These are phyloP conservation scores for Ptilonorhynchus violaceus DNA, from an alignment of 2,113 vertebrate species.

Conservation along the genomic window DNA sequence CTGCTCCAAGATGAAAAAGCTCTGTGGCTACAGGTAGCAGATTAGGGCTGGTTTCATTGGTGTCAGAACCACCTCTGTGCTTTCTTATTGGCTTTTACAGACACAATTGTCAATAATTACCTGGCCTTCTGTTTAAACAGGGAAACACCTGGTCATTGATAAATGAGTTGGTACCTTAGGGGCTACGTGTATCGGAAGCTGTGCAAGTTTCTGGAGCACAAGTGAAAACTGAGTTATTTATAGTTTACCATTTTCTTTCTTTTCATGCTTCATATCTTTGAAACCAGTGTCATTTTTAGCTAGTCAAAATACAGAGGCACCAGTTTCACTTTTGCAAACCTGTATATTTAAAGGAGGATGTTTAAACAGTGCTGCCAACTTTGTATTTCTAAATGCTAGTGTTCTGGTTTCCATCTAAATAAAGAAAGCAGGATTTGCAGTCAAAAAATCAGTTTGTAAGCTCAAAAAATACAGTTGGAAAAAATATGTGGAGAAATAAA, in stretches of 20 bases:
- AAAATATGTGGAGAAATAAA: neutral
- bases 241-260: neutral
- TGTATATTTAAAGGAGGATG: neutral
- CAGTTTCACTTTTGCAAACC: neutral
- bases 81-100: neutral
- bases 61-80: neutral
- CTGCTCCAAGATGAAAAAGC: neutral
- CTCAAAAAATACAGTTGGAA: neutral
- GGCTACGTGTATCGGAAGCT: neutral
- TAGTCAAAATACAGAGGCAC: neutral
- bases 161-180: neutral
- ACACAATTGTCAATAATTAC: neutral
- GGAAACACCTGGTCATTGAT: neutral
- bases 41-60: neutral
- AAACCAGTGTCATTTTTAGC: constrained; percentile 26
- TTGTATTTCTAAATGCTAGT: constrained; percentile 21
- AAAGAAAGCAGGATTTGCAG: neutral
- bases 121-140: neutral
- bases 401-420: constrained; percentile 41
- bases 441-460: neutral
- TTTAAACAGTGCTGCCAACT: constrained; percentile 7
- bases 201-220: neutral
- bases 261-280: constrained; percentile 13
- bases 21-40: neutral
- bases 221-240: neutral